These are phyloP conservation scores for Petrophora chlorosata DNA, from an alignment of 2,888 invertebrate genomes.

Conservation along the genomic window DNA sequence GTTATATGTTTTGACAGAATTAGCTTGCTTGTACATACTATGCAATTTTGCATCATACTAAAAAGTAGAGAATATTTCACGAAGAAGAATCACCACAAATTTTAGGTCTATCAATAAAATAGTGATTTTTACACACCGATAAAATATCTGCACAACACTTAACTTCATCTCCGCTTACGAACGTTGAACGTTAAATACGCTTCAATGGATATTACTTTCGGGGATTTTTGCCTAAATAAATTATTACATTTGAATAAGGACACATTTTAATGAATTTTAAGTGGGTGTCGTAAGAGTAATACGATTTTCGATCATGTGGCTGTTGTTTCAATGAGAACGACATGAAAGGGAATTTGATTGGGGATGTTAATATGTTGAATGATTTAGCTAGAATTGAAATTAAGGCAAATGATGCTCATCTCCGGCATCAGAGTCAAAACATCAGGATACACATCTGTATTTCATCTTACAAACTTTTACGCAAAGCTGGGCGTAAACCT, in stretches of 20 bases:
- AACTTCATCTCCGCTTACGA: slow-evolving; percentile 54
- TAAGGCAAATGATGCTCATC: too few species aligned
- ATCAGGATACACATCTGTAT: too few species aligned
- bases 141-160: slow-evolving; percentile 37
- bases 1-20: too few species aligned
- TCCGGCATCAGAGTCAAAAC: too few species aligned
- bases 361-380: slow-evolving; percentile 45
- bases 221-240: slow-evolving; percentile 81
- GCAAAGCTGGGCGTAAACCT: too few species aligned
- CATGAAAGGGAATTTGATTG: slow-evolving; percentile 69
- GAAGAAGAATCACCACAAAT: too few species aligned
- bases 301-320: slow-evolving; percentile 58
- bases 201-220: slow-evolving; percentile 79
- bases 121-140: too few species aligned
- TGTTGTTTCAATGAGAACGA: slow-evolving; percentile 62
- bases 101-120: slow-evolving; percentile 1
- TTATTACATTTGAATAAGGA: slow-evolving; percentile 79
- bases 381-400: too few species aligned
- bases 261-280: slow-evolving; percentile 79
- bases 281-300: slow-evolving; percentile 56
- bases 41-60: too few species aligned
- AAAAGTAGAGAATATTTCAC: too few species aligned
- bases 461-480: too few species aligned
- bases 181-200: slow-evolving; percentile 75
- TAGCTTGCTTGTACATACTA: too few species aligned